These are phyloP conservation scores for Xylocampa areola DNA, from an alignment of 2,888 invertebrate genomes.

Conservation along the genomic window DNA sequence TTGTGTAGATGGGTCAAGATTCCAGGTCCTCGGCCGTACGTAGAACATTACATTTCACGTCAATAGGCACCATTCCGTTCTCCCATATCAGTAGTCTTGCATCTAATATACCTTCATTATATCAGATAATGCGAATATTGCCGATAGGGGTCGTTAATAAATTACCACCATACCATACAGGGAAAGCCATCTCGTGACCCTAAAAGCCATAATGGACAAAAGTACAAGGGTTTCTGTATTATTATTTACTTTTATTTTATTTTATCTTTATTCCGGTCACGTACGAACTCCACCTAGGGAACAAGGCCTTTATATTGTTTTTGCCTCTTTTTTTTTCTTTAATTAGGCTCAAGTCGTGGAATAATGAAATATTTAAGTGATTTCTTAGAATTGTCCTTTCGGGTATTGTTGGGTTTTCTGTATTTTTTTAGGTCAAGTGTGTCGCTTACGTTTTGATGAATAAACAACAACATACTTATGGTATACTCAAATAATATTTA, in stretches of 20 bases:
- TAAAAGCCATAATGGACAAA: constrained; percentile 43
- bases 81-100: constrained; percentile 11
- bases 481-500: too few relatives aligned
- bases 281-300: constrained; percentile 68
- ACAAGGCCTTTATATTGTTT: constrained; percentile 72
- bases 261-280: constrained; percentile 70
- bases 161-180: constrained; percentile 26
- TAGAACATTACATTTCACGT: not conserved
- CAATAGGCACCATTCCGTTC: not conserved
- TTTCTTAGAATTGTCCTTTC: constrained; percentile 45
- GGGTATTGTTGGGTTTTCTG: constrained; percentile 10
- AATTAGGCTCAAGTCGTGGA: constrained; percentile 70
- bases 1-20: too few relatives aligned
- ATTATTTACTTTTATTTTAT: constrained; percentile 58
- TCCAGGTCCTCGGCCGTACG: too few relatives aligned
- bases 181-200: constrained; percentile 14
- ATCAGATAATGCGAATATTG: constrained; percentile 32
- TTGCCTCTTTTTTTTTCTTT: constrained; percentile 70
- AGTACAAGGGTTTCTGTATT: constrained; percentile 44
- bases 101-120: constrained; percentile 30
- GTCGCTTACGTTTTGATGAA: not conserved
- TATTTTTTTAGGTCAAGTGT: constrained; percentile 4
- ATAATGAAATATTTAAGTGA: constrained; percentile 68
- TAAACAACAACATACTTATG: not conserved
- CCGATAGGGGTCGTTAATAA: constrained; percentile 42